Conservation (phyloP, 1,140 invertebrate species). For the Drosophila saltans region DNA sequence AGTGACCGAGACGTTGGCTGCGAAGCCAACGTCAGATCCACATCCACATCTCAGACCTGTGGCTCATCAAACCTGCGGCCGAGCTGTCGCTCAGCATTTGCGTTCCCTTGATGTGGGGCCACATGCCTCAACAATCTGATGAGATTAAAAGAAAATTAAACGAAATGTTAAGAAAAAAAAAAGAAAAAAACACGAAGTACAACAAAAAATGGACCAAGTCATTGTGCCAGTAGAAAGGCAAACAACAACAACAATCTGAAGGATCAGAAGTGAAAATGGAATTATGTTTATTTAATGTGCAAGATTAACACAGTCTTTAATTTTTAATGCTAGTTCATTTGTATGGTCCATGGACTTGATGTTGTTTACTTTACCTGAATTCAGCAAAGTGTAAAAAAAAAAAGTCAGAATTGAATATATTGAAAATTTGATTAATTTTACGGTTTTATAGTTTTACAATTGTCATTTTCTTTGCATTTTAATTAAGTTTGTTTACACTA, state of each 20-base stretch:
- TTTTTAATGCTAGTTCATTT: constrained; percentile 38
- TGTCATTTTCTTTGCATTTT: background rate
- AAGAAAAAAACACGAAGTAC: no score
- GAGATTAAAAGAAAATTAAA: constrained; percentile 77
- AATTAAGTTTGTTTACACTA: constrained; percentile 12
- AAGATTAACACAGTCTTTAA: constrained; percentile 67
- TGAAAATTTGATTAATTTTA: constrained; percentile 7
- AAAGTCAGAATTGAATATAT: background rate
- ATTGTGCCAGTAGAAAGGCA: constrained; percentile 4
- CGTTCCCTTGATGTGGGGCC: constrained; percentile 33
- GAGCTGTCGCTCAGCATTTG: constrained; percentile 39
- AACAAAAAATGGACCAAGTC: constrained; percentile 20
- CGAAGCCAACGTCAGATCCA: constrained; percentile 22
- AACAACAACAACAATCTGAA: constrained; percentile 12
- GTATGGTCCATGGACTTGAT: background rate
- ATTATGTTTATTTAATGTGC: constrained; percentile 72
- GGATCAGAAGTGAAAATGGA: constrained; percentile 32
- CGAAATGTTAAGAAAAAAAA: constrained; percentile 42
- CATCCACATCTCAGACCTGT: constrained; percentile 26
- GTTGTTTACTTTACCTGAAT: background rate
- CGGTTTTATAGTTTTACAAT: constrained; percentile 1
- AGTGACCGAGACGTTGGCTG: background rate
- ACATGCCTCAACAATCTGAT: constrained; percentile 63
- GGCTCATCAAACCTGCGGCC: constrained; percentile 59
- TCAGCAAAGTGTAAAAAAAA: background rate